A percentile compares a stretch with the other conserved stretches of the same genome.
These are phyloP conservation scores for Achroia grisella DNA, from an alignment of 1,140 invertebrate species.

Conservation along the genomic window DNA sequence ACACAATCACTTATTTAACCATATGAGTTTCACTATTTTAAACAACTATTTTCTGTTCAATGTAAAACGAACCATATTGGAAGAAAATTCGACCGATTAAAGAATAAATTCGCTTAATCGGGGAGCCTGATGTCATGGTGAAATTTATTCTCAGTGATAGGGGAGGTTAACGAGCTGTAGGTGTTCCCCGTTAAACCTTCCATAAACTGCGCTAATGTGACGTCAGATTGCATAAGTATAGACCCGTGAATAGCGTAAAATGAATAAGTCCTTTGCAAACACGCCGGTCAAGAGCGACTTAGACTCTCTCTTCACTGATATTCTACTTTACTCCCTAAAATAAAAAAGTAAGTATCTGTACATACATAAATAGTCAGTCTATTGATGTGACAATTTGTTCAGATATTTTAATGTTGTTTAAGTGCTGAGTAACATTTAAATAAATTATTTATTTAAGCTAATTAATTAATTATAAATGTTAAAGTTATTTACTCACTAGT, in stretches of 20 bases:
- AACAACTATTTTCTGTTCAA: not conserved
- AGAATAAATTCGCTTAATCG: conserved; percentile 15
- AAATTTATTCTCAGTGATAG: conserved; percentile 37
- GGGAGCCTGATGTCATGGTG: conserved; percentile 19
- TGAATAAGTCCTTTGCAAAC: no score
- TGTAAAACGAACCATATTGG: conserved; percentile 15
- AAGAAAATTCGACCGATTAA: conserved; percentile 8
- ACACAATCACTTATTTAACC: conserved; percentile 15
- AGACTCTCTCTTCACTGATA: no score
- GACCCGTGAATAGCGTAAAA: not conserved
- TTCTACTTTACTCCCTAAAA: no score
- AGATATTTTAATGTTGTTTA: no score
- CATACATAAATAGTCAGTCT: no score
- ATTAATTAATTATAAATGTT: no score
- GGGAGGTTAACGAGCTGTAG: conserved; percentile 36
- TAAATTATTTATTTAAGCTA: no score
- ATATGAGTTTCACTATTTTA: conserved; percentile 17
- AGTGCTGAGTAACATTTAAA: no score
- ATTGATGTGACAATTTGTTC: no score
- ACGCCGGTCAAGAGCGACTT: no score
- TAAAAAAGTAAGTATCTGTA: no score
- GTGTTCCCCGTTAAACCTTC: conserved; percentile 36
- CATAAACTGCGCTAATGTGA: conserved; percentile 37
- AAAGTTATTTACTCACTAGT: no score
- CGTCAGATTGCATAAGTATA: conserved; percentile 21